Conservation (phyloP, 1,140 invertebrate genomes). For the Drosophila sturtevanti region DNA sequence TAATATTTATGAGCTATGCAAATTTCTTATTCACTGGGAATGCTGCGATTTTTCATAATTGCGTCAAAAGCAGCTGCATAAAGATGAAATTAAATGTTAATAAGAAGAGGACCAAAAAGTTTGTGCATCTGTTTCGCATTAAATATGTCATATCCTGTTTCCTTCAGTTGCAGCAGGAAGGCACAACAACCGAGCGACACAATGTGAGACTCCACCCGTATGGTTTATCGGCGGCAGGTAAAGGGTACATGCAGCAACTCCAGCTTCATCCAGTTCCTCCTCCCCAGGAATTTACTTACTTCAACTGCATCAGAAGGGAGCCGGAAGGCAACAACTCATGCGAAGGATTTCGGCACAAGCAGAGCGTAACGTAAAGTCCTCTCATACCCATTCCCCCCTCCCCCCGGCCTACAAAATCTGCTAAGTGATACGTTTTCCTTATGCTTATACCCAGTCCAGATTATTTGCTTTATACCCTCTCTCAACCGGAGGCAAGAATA, state of each 20-base stretch:
- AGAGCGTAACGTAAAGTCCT: neutral
- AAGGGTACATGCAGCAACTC: neutral
- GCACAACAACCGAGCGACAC: slow-evolving; percentile 10
- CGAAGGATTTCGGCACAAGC: slow-evolving; percentile 4
- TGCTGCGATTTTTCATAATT: slow-evolving; percentile 52
- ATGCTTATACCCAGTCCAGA: neutral
- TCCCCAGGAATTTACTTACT: slow-evolving; percentile 1
- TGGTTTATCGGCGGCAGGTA: slow-evolving; percentile 51
- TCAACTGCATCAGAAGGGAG: neutral
- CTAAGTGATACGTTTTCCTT: slow-evolving; percentile 2
- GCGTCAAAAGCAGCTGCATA: slow-evolving; percentile 41
- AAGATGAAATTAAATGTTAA: slow-evolving; percentile 44
- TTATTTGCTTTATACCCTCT: neutral
- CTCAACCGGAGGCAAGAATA: neutral
- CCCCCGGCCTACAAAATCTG: neutral
- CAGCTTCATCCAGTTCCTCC: slow-evolving; percentile 19
- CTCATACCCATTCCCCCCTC: neutral
- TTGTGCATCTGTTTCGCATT: slow-evolving; percentile 74
- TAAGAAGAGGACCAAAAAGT: slow-evolving; percentile 17
- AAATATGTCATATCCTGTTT: slow-evolving; percentile 82
- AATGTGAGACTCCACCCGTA: slow-evolving; percentile 2
- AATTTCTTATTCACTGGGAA: slow-evolving; percentile 23
- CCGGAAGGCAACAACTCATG: slow-evolving; percentile 11
- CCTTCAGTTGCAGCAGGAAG: slow-evolving; percentile 45
- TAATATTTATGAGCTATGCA: slow-evolving; percentile 40